Base-by-base conservation (phyloP, 2,888 invertebrate species). In the Eristalinus sepulchralis region DNA sequence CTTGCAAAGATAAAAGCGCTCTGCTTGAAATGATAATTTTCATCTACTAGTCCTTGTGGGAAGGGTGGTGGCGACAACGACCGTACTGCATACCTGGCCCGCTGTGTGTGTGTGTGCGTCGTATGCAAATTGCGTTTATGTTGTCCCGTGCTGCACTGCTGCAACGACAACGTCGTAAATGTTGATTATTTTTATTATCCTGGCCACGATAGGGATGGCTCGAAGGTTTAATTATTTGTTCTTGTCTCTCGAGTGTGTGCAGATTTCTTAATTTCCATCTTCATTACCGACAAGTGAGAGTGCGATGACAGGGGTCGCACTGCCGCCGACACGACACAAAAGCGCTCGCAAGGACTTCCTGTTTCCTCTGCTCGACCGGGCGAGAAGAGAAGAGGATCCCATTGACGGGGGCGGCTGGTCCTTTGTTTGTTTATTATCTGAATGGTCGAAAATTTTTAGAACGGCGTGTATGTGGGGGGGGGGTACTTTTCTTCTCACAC, bases 211-310 rank as follows among this genome's bases (percentile, higher is more conserved):
- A 17, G 24, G 68, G 63, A 83, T 71, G 76, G 76, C 73, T 73
- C 47, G 33, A 79, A 72, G 87, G 63, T 59, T 76, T 71, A 87
- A 83, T 87, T 87, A 87, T 87, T 83, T 87, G 83, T 80, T 83
- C 82, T 87, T 72, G 76, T 76, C 67, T 70, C 64, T 83, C 68
- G 68, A 87, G 83, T 87, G 83, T 83, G 83, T 87, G 76, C 64
- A 83, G 68, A 83, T 87, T 83, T 76, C 80, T 87, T 87, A 87
- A 87, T 87, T 87, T 83, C 39, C 87, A 83, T 83, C 80, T 87
- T 87, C 72, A 87, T 87, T 87, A 79, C 55, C 47, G 63, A 71
- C 83, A 67, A 78, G 83, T 27, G 62, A 36, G 62, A 36, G 80
- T 53, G 62, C 39, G 11, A 36, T 47, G 47, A 47, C 39, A 55